Conservation (phyloP, 2,888 invertebrate species). For the Acleris laterana region DNA sequence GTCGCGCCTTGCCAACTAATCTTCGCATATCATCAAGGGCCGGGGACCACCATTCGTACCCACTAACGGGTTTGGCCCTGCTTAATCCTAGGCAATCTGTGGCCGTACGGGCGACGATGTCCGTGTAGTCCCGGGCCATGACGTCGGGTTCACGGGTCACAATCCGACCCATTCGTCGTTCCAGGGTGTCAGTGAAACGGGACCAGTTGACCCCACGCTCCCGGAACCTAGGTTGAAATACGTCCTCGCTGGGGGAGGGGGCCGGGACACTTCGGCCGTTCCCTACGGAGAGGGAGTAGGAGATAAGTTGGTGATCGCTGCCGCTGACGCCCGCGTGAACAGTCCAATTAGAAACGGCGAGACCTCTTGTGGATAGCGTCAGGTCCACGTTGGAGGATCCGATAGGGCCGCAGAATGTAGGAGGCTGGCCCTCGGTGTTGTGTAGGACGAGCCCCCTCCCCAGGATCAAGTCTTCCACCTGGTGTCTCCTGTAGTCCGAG, state of each 20-base stretch:
- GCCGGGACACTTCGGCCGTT: background rate
- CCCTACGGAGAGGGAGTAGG: background rate
- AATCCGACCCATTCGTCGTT: background rate
- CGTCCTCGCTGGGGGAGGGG: background rate
- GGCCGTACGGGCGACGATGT: constrained; percentile 13
- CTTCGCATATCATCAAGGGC: constrained; percentile 25
- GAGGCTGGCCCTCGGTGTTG: background rate
- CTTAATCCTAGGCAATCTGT: constrained; percentile 17
- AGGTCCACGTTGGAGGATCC: constrained; percentile 46
- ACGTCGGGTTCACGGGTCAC: too few species aligned
- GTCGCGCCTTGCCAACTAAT: constrained; percentile 1
- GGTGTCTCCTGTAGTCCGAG: constrained; percentile 1
- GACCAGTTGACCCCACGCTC: background rate
- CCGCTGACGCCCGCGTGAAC: constrained; percentile 25
- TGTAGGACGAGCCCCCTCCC: background rate
- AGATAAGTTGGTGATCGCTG: constrained; percentile 9
- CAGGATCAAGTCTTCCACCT: background rate
- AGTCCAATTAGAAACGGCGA: constrained; percentile 31
- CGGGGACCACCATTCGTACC: constrained; percentile 40
- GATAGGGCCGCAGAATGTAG: constrained; percentile 39
- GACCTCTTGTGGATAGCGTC: constrained; percentile 35
- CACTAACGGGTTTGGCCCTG: background rate
- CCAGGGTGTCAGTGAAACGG: background rate
- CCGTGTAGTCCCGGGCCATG: constrained; percentile 16
- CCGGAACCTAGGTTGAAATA: background rate